Evolutionary conservation across 2,113 vertebrate genomes (phyloP), one percentile per base, ranked within the genome.

Genomic region (Pteruthius melanotis): DNA sequence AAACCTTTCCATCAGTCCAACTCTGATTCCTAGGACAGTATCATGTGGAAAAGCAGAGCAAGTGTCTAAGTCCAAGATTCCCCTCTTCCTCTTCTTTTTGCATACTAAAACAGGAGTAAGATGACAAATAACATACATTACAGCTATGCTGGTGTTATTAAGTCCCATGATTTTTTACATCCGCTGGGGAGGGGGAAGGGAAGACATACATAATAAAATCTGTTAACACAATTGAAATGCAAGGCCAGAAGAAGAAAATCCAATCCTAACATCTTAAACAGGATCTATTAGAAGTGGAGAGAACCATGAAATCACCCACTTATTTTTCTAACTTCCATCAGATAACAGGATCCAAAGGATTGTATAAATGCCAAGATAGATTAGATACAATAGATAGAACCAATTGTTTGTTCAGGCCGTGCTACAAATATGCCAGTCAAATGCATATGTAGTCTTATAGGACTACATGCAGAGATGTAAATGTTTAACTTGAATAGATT

Each of bases 321-420:
- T 95, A 95, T 94, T 96, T 95, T 97, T 93, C 70, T 96, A 96
- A 87, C 40, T 95, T 95, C 77, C 66, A 85, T 57, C 89, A 91
- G 87, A 95, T 74, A 95, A 82, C 66, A 72, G 78, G 84, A 95
- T 94, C 87, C 77, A 89, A 93, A 91, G 87, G 65, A 94, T 93
- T 94, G 87, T 95, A 87, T 91, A 96, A 95, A 95, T 91, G 95
- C 78, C 94, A 95, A 93, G 66, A 95, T 47, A 87, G 84, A 97
- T 97, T 97, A 95, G 94, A 81, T 66, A 60, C 91, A 96, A 94
- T 90, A 94, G 91, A 94, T 13, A 83, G 81, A 94, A 91, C 50
- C 83, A 92, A 96, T 97, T 97, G 91, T 96, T 88, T 72, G 75
- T 50, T 85, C 87, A 83, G 78, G 45, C 53, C 15, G 0, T 87